Conservation (phyloP, 2,888 invertebrate species). For the Ichneumoninae sp. region DNA sequence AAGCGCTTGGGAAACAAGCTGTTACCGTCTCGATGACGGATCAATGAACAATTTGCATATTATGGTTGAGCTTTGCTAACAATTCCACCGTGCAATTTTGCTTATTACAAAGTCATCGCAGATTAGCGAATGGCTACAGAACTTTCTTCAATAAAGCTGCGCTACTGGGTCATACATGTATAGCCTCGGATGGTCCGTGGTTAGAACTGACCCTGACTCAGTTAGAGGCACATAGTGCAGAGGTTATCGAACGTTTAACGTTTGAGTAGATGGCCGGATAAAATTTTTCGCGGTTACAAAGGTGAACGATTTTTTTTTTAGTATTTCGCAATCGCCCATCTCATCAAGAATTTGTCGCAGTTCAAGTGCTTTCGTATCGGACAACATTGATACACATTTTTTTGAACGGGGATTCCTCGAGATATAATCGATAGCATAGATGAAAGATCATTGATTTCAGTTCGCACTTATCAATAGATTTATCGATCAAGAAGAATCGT, state of each 20-base stretch:
- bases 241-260: slow-evolving; percentile 62
- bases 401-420: slow-evolving; percentile 8
- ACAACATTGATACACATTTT: neutral
- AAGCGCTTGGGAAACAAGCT: neutral
- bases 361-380: neutral
- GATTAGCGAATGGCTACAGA: slow-evolving; percentile 28
- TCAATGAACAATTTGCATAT: slow-evolving; percentile 6
- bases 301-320: neutral
- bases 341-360: neutral
- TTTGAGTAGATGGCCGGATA: slow-evolving; percentile 27
- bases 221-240: slow-evolving; percentile 41
- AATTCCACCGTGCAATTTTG: slow-evolving; percentile 19
- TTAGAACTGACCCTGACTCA: slow-evolving; percentile 66
- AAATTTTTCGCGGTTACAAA: slow-evolving; percentile 7
- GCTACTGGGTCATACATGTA: slow-evolving; percentile 45
- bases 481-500: neutral
- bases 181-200: slow-evolving; percentile 30
- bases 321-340: neutral
- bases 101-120: slow-evolving; percentile 43
- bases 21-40: slow-evolving; percentile 6
- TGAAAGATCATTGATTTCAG: neutral
- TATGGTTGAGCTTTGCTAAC: neutral
- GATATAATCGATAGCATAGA: neutral
- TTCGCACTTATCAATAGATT: neutral
- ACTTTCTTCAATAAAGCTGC: neutral